A percentile compares a stretch with the other conserved stretches of the same genome.
These are phyloP conservation scores for Helostoma temminkii DNA, from an alignment of 2,797 vertebrate genomes.

Conservation along the genomic window DNA sequence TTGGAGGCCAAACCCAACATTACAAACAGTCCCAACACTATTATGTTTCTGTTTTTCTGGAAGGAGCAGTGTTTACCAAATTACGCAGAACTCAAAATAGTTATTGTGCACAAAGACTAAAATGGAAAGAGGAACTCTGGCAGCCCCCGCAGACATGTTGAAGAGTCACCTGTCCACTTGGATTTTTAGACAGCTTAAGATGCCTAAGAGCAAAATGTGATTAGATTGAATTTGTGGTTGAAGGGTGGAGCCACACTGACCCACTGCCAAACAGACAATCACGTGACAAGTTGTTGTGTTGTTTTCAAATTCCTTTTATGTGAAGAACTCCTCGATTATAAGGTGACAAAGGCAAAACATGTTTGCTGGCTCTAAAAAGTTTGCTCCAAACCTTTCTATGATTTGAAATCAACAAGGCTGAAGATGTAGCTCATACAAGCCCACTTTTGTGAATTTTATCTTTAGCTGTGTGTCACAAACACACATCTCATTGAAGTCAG, in stretches of 20 bases:
- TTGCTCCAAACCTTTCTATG: not conserved
- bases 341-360: conserved; percentile 9
- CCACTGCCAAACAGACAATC: not conserved
- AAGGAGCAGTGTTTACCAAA: conserved; percentile 71
- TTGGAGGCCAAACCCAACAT: conserved; percentile 66
- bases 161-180: not conserved
- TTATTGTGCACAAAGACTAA: conserved; percentile 56
- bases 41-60: conserved; percentile 69
- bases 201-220: conserved; percentile 1
- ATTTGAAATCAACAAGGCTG: not conserved
- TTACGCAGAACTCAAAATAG: conserved; percentile 70
- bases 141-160: conserved; percentile 24
- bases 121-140: conserved; percentile 42
- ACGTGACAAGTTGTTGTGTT: conserved; percentile 8
- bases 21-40: conserved; percentile 48
- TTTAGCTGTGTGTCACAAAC: too few species aligned
- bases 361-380: not conserved
- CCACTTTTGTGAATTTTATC: too few species aligned
- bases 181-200: conserved; percentile 25
- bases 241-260: not conserved
- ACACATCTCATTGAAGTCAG: too few species aligned
- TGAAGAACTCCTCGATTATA: not conserved
- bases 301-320: conserved; percentile 1
- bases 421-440: too few species aligned
- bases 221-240: not conserved